Conservation (phyloP, 1,140 invertebrate species). For the Drosophila persimilis region DNA sequence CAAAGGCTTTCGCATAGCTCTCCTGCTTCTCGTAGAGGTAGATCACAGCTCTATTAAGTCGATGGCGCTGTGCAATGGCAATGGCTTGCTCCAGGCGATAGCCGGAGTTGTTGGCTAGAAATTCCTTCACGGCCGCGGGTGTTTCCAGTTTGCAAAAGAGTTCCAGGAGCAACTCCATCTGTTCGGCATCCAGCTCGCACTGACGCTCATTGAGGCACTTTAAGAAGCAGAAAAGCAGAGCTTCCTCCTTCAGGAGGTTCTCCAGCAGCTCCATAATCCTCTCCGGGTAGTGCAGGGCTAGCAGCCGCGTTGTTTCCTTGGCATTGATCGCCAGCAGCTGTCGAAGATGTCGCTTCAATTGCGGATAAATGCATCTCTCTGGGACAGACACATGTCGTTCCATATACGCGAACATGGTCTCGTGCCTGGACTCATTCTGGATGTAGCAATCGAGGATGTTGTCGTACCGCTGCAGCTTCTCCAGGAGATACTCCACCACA, state of each 20-base stretch:
- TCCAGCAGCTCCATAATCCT: conserved; percentile 80
- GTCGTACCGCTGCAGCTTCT: conserved; percentile 82
- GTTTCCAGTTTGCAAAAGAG: conserved; percentile 87
- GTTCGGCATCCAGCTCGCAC: conserved; percentile 83
- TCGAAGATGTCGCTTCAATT: conserved; percentile 83
- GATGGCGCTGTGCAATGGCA: conserved; percentile 81
- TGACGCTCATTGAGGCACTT: conserved; percentile 86
- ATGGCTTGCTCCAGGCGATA: conserved; percentile 82
- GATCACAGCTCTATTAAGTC: conserved; percentile 81
- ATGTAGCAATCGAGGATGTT: conserved; percentile 84
- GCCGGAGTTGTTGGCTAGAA: conserved; percentile 60
- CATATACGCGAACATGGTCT: conserved; percentile 90
- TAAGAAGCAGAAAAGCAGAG: conserved; percentile 86
- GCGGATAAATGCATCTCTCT: conserved; percentile 82
- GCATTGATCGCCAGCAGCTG: conserved; percentile 82
- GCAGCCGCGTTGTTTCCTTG: conserved; percentile 84
- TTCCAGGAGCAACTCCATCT: conserved; percentile 87
- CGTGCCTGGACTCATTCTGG: conserved; percentile 85
- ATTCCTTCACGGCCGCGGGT: conserved; percentile 56
- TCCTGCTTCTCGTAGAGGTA: conserved; percentile 83
- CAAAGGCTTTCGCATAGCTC: conserved; percentile 83
- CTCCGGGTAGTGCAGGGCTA: conserved; percentile 84
- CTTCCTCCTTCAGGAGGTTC: conserved; percentile 76
- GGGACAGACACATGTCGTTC: conserved; percentile 86
- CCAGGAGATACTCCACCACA: conserved; percentile 84